Conservation (phyloP, 1,140 invertebrate species). For the Ylistrum balloti region DNA sequence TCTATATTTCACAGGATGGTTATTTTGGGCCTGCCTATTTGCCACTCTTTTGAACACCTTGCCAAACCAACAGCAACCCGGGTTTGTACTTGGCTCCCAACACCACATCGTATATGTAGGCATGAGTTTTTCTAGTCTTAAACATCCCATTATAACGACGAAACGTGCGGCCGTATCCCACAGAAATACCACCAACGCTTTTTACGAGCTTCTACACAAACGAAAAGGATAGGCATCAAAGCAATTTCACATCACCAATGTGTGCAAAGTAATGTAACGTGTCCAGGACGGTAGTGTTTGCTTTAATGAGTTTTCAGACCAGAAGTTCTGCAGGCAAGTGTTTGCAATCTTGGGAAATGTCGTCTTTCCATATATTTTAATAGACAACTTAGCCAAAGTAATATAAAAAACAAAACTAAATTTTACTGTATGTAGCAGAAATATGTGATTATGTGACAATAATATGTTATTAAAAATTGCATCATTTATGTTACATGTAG, state of each 20-base stretch:
- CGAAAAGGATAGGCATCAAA: neutral
- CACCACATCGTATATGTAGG: neutral
- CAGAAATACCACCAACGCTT: neutral
- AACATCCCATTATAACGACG: neutral
- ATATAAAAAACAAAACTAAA: too few species aligned
- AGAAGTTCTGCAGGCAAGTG: too few species aligned
- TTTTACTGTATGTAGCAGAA: too few species aligned
- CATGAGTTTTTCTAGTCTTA: neutral
- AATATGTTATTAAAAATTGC: too few species aligned
- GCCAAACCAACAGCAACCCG: neutral
- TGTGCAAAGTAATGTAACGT: neutral
- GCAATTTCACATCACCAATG: neutral
- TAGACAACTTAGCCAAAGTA: too few species aligned
- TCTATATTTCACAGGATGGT: neutral
- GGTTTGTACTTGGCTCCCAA: neutral
- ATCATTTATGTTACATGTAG: too few species aligned
- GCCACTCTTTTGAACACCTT: conserved; percentile 24
- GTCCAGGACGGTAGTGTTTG: neutral
- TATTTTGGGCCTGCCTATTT: neutral
- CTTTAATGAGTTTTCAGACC: too few species aligned
- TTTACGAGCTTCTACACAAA: too few species aligned
- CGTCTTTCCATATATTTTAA: too few species aligned
- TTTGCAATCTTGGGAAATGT: too few species aligned
- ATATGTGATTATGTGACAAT: too few species aligned
- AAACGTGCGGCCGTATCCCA: neutral